Percentiles rank a stretch among this genome's conserved stretches.
These are phyloP conservation scores for Xenops minutus DNA, from an alignment of 2,797 vertebrate species.

Conservation along the genomic window DNA sequence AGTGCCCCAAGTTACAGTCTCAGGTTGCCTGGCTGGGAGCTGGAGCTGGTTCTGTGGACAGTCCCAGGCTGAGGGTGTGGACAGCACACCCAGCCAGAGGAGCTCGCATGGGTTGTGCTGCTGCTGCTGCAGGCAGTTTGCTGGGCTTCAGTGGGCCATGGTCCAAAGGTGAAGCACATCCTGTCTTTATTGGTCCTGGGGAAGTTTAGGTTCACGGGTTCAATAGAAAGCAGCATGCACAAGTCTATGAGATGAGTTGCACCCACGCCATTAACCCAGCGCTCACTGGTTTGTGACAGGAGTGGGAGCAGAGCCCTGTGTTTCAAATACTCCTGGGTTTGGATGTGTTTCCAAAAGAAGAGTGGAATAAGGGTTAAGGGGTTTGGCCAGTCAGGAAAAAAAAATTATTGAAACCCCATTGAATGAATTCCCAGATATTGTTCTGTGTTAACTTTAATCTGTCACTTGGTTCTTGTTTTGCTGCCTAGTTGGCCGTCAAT, in stretches of 20 bases:
- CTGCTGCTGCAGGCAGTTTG: too few species aligned
- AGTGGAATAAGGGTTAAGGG: not conserved
- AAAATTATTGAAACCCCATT: not conserved
- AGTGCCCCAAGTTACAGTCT: too few species aligned
- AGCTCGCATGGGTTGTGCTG: too few species aligned
- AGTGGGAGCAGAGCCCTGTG: not conserved
- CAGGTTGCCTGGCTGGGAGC: too few species aligned
- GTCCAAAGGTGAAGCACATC: too few species aligned
- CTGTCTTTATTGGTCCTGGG: not conserved
- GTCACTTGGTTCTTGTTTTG: not conserved
- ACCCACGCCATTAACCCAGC: rapidly evolving
- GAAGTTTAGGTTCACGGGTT: not conserved
- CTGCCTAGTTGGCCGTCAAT: not conserved
- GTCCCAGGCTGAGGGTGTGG: too few species aligned
- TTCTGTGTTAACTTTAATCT: not conserved
- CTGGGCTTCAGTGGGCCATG: too few species aligned
- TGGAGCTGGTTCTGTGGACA: too few species aligned
- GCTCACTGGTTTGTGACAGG: rapidly evolving
- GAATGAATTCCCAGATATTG: not conserved
- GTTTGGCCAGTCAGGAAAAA: not conserved
- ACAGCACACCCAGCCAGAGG: too few species aligned
- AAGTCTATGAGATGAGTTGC: not conserved
- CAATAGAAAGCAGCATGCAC: not conserved
- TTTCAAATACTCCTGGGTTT: not conserved
- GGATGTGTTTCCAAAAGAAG: not conserved